phyloP scores from a whole-genome alignment of 2,888 invertebrate species.

The Allygus modestus region DNA sequence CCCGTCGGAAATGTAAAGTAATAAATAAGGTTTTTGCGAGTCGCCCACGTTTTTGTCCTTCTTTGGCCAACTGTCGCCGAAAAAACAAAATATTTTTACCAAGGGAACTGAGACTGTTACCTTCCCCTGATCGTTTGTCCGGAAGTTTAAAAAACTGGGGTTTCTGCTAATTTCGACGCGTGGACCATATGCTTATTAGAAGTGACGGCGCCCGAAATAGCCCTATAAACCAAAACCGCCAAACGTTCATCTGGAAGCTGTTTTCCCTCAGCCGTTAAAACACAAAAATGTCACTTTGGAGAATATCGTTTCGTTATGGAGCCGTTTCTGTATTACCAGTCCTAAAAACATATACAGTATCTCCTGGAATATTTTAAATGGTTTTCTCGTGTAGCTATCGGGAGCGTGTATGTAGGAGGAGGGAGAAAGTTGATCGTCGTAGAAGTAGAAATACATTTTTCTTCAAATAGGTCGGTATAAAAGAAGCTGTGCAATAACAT shows the following conservation, averaged over 20 bases:
- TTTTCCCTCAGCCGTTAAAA: constrained; percentile 13
- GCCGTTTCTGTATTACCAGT: neutral
- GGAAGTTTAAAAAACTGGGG: constrained; percentile 54
- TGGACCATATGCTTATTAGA: constrained; percentile 60
- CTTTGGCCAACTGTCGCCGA: constrained; percentile 35
- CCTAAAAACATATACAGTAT: constrained; percentile 14
- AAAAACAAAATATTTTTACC: constrained; percentile 54
- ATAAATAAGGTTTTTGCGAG: constrained; percentile 51
- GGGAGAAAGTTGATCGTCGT: too few species aligned
- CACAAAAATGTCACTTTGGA: constrained; percentile 42
- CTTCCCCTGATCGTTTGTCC: constrained; percentile 38
- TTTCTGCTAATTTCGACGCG: constrained; percentile 53
- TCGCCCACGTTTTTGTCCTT: constrained; percentile 32
- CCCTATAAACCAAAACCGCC: constrained; percentile 52
- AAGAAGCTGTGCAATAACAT: too few species aligned
- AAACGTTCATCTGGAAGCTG: constrained; percentile 43
- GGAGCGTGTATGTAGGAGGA: too few species aligned
- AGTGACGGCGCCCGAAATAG: constrained; percentile 26
- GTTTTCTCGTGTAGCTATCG: too few species aligned
- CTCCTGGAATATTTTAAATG: too few species aligned
- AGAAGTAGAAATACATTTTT: too few species aligned
- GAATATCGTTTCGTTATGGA: constrained; percentile 29
- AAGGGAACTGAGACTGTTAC: constrained; percentile 26
- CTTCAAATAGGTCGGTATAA: too few species aligned
- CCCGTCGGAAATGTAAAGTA: constrained; percentile 20